Percentiles rank a stretch among this genome's conserved stretches.
phyloP scores from a whole-genome alignment of 2,113 vertebrate genomes.

The Urocolius indicus region DNA sequence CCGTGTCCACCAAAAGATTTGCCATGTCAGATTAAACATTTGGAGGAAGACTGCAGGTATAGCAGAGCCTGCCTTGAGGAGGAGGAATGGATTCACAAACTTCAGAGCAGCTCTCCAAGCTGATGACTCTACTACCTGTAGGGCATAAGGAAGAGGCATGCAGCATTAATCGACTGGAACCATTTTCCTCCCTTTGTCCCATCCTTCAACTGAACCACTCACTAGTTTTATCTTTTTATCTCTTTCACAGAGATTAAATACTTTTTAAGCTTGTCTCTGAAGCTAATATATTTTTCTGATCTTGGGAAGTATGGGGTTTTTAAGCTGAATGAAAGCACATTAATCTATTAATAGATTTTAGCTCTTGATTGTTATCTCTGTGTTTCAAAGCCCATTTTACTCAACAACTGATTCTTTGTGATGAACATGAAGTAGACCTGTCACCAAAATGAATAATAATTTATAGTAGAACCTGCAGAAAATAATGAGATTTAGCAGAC shows the following conservation, averaged over 20 bases:
- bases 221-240: slow-evolving; percentile 33
- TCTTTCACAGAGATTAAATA: slow-evolving; percentile 40
- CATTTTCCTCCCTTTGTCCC: neutral
- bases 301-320: slow-evolving; percentile 17
- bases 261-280: slow-evolving; percentile 7
- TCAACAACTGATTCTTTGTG: slow-evolving; percentile 15
- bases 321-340: slow-evolving; percentile 36
- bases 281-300: slow-evolving; percentile 62
- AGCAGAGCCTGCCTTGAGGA: neutral
- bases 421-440: neutral
- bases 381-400: slow-evolving; percentile 29
- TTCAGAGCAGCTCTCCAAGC: neutral
- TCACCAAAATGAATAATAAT: neutral
- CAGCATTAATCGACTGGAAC: neutral
- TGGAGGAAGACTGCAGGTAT: neutral
- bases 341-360: slow-evolving; percentile 29
- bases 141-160: neutral
- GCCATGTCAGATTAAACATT: neutral
- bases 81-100: neutral
- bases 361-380: slow-evolving; percentile 18
- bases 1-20: fast-evolving
- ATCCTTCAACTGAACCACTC: slow-evolving; percentile 8
- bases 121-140: neutral
- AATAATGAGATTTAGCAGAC: neutral
- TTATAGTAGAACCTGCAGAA: neutral